Base-by-base conservation (phyloP, 2,888 invertebrate species). In the Hypena proboscidalis region DNA sequence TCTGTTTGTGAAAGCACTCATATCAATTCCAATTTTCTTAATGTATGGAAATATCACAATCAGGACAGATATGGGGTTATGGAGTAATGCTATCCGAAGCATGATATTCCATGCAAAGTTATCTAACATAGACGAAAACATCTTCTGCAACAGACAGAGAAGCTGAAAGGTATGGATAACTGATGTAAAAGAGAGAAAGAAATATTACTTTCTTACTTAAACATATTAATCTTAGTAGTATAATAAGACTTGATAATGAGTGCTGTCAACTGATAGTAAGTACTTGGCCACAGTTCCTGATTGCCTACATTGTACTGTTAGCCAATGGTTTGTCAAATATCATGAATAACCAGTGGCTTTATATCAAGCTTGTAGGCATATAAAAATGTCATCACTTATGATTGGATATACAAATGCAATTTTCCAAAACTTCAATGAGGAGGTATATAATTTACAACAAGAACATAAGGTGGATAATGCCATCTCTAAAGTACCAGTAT, bases 271-370 rank as follows among this genome's bases (percentile, higher is more conserved):
- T 25, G 4, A 34, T 9, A 14, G 26, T 23, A 6, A 40, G 27
- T 38, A 66, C 66, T 67, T 76, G 78, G 70, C 80, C 77, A 77
- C 80, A 82, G 60, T 77, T 80, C 80, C 75, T 69, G 54, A 60
- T 48, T 55, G 32, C 49, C 32, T 54, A 46, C 32, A 55, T 63
- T 46, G 29, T 55, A 65, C 39, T 45, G 10, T 45, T 67, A 82
- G 85, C 85, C 85, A 83, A 64, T 78, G 72, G 75, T 76, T 83
- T 82, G 84, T 88, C 88, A 76, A 70, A 58, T 53, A 50, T 61
- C 52, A 69, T 78, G 86, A 88, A 89, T 80, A 85, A 82, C 51
- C 80, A 81, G 72, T 83, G 86, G 87, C 85, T 83, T 70, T 32
- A n/a, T n/a, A n/a, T n/a, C n/a, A n/a, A n/a, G n/a, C n/a, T 27